Conservation (phyloP, 2,797 vertebrate genomes). For the Spea hammondii region DNA sequence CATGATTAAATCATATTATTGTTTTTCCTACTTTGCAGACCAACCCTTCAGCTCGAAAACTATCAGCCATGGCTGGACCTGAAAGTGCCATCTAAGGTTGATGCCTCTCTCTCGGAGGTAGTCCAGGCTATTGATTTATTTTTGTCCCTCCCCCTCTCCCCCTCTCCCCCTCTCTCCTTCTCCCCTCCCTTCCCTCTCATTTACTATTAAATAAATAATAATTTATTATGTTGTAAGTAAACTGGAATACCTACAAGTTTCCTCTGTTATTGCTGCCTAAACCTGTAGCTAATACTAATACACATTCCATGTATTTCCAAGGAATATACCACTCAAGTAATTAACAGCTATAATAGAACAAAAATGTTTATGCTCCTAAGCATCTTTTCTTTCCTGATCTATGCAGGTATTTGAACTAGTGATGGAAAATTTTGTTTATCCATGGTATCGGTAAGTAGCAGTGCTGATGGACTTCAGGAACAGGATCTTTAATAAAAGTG, state of each 20-base stretch:
- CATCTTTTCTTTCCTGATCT: slow-evolving; percentile 34
- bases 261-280: too few species aligned
- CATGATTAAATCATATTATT: neutral
- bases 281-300: too few species aligned
- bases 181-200: too few species aligned
- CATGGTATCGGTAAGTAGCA: slow-evolving; percentile 88
- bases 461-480: neutral
- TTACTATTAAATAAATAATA: too few species aligned
- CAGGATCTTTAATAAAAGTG: too few species aligned
- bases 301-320: too few species aligned
- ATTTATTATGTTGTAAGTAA: too few species aligned
- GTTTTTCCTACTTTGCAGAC: slow-evolving; percentile 65
- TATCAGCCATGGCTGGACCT: slow-evolving; percentile 93
- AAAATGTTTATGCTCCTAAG: neutral
- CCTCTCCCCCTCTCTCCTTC: too few species aligned
- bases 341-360: neutral
- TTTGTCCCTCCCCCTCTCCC: too few species aligned
- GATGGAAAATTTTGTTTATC: slow-evolving; percentile 93
- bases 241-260: neutral
- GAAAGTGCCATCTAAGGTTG: slow-evolving; percentile 88
- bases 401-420: slow-evolving; percentile 89
- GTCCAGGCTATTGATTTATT: neutral
- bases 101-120: slow-evolving; percentile 90
- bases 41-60: slow-evolving; percentile 87
- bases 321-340: too few species aligned